phyloP scores from a whole-genome alignment of 2,797 vertebrate species.

The Loriculus beryllinus region DNA sequence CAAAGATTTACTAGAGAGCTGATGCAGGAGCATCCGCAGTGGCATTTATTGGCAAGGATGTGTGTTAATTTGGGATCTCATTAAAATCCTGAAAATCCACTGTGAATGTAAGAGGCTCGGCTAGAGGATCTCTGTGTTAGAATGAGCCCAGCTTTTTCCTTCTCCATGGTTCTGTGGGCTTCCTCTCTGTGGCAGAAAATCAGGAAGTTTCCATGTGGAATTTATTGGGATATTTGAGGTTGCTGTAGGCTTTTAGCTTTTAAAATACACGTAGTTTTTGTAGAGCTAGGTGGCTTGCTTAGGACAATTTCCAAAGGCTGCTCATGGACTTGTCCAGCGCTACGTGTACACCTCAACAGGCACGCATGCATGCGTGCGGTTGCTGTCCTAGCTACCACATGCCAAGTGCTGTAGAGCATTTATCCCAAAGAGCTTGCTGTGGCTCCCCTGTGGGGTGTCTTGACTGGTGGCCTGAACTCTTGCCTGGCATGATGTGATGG shows the following conservation, averaged over 20 bases:
- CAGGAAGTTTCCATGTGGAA: background rate
- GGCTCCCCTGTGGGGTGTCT: background rate
- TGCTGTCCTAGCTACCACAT: background rate
- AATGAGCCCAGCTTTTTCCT: background rate
- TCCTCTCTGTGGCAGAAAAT: background rate
- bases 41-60: background rate
- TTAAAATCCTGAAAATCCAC: background rate
- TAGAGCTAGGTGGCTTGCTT: accelerated
- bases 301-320: background rate
- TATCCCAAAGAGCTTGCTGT: background rate
- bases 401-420: background rate
- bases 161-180: background rate
- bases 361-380: accelerated
- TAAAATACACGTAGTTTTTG: accelerated
- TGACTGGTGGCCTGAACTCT: background rate
- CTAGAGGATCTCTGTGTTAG: background rate
- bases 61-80: background rate
- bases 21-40: background rate
- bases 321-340: background rate
- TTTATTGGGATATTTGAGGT: background rate
- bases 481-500: background rate
- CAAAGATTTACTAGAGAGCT: background rate
- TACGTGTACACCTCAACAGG: background rate
- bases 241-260: background rate
- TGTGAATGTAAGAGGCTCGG: background rate